Percentiles rank a stretch among this genome's conserved stretches.
phyloP scores from a whole-genome alignment of 2,888 invertebrate genomes.

The Beris chalybata region DNA sequence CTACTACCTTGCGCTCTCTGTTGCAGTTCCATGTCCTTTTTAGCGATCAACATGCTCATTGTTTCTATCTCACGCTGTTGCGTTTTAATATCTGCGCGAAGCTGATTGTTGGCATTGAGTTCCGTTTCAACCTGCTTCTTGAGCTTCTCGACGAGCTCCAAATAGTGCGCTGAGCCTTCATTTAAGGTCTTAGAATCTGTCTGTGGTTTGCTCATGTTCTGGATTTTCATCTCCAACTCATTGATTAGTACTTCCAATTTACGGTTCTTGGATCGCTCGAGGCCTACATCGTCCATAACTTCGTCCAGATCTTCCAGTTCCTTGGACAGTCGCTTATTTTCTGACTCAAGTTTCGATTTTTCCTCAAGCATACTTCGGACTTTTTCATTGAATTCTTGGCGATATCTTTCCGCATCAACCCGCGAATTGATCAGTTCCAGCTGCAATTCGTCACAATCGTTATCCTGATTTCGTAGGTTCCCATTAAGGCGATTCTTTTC shows the following conservation, averaged over 20 bases:
- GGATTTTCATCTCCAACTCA: slow-evolving; percentile 6
- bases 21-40: not conserved
- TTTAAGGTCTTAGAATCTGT: not conserved
- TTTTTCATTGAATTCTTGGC: slow-evolving; percentile 19
- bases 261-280: slow-evolving; percentile 11
- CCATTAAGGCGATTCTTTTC: slow-evolving; percentile 11
- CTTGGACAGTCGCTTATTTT: slow-evolving; percentile 4
- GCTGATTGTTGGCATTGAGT: not conserved
- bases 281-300: slow-evolving; percentile 2
- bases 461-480: not conserved
- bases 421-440: not conserved
- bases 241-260: slow-evolving; percentile 14
- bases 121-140: slow-evolving; percentile 13
- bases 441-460: not conserved
- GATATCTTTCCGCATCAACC: not conserved
- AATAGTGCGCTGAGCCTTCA: not conserved
- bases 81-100: not conserved
- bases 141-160: not conserved
- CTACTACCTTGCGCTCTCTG: not conserved
- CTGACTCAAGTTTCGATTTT: slow-evolving; percentile 10
- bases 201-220: not conserved
- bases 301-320: slow-evolving; percentile 9
- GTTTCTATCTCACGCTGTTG: not conserved
- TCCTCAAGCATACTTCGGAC: slow-evolving; percentile 19
- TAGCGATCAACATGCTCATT: not conserved